These are phyloP conservation scores for Holacanthella duospinosa DNA, from an alignment of 2,888 invertebrate genomes.

Conservation along the genomic window DNA sequence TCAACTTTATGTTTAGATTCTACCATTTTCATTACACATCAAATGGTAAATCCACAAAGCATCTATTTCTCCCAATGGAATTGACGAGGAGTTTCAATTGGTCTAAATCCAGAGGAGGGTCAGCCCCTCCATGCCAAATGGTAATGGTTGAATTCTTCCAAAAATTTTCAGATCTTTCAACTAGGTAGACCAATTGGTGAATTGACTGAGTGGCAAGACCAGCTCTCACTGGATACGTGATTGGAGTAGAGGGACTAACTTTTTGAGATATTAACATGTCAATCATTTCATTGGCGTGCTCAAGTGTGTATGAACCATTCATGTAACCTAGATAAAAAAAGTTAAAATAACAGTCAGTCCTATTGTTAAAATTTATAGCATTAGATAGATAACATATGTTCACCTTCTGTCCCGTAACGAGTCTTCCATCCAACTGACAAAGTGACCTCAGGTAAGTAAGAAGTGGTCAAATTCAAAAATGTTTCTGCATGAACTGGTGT, in stretches of 20 bases:
- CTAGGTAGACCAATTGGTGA: conserved; percentile 44
- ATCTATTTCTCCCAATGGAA: conserved; percentile 54
- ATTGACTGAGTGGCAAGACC: conserved; percentile 57
- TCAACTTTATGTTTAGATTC: no score
- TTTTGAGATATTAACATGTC: conserved; percentile 33
- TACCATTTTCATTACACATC: conserved; percentile 46
- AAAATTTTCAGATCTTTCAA: not conserved
- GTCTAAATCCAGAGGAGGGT: conserved; percentile 53
- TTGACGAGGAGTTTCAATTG: conserved; percentile 57
- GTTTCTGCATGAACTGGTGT: conserved; percentile 53
- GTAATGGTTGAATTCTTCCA: conserved; percentile 51
- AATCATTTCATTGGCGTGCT: conserved; percentile 58
- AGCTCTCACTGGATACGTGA: conserved; percentile 72
- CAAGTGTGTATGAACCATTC: conserved; percentile 38
- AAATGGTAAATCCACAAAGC: conserved; percentile 68
- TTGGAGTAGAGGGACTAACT: conserved; percentile 42
- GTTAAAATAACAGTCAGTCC: no score
- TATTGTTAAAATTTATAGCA: no score
- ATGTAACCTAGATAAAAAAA: not conserved
- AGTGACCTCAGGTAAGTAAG: conserved; percentile 52
- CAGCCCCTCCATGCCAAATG: conserved; percentile 62
- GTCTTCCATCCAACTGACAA: conserved; percentile 83
- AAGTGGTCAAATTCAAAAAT: conserved; percentile 53
- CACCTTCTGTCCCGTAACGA: conserved; percentile 42
- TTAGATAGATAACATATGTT: conserved; percentile 31